A percentile compares a stretch with the other conserved stretches of the same genome.
phyloP scores from a whole-genome alignment of 2,113 vertebrate genomes.

The Periophthalmus modestus region DNA sequence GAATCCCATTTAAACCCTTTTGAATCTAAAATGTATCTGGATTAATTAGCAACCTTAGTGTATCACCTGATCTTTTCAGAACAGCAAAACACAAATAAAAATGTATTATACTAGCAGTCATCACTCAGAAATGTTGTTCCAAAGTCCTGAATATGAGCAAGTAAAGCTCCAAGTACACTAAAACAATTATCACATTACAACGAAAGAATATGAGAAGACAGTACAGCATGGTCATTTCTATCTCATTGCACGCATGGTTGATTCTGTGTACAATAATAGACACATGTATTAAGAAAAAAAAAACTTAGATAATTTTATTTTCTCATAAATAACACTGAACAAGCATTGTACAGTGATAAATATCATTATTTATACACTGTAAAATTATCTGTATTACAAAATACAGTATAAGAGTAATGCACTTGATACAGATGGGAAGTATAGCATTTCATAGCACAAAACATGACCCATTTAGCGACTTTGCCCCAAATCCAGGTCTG shows the following conservation, averaged over 20 bases:
- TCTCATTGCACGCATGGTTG: neutral
- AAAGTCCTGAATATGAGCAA: neutral
- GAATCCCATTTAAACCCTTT: neutral
- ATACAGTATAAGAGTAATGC: conserved; percentile 81
- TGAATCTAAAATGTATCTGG: neutral
- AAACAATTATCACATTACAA: neutral
- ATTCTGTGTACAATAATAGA: neutral
- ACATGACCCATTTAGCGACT: conserved; percentile 41
- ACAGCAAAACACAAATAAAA: neutral
- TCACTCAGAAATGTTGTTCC: neutral
- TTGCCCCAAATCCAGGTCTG: conserved; percentile 53
- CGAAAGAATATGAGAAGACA: neutral
- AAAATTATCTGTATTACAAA: conserved; percentile 79
- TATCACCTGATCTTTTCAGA: neutral
- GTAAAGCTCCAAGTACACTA: neutral
- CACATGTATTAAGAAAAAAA: conserved; percentile 32
- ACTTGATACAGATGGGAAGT: conserved; percentile 74
- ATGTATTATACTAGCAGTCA: neutral
- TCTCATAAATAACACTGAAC: conserved; percentile 81
- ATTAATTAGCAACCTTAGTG: neutral
- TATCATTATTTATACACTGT: conserved; percentile 75
- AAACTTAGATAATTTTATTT: conserved; percentile 70
- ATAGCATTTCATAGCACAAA: conserved; percentile 68
- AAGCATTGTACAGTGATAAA: conserved; percentile 79
- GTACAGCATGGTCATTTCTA: neutral